A percentile compares a stretch with the other conserved stretches of the same genome.
phyloP scores from a whole-genome alignment of 2,797 vertebrate species.

The Glossophaga mutica region DNA sequence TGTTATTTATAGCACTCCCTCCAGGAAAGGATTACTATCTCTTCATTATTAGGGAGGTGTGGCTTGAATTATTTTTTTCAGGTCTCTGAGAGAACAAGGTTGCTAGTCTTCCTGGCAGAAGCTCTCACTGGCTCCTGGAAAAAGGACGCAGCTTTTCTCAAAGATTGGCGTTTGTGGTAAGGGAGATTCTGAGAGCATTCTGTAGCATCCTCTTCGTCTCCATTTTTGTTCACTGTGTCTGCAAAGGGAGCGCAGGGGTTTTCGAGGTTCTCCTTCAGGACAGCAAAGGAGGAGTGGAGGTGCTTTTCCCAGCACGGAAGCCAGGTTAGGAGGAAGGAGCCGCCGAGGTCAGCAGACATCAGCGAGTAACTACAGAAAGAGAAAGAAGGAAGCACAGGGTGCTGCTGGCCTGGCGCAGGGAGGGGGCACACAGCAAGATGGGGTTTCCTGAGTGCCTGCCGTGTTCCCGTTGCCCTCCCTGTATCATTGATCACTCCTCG shows the following conservation, averaged over 20 bases:
- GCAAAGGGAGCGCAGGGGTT: not conserved
- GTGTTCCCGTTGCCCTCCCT: fast-evolving
- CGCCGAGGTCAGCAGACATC: fast-evolving
- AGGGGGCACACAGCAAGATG: fast-evolving
- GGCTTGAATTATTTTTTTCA: conserved; percentile 44
- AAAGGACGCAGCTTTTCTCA: too few species aligned
- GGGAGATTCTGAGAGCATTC: not conserved
- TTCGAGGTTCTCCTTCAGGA: not conserved
- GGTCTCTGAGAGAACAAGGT: not conserved
- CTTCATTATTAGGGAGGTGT: conserved; percentile 54
- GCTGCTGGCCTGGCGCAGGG: too few species aligned
- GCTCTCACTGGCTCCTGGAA: fast-evolving
- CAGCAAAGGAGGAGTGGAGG: fast-evolving
- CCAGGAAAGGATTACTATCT: conserved; percentile 61
- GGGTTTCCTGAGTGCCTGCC: fast-evolving
- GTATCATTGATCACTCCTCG: fast-evolving
- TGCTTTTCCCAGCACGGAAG: fast-evolving
- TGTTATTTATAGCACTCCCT: conserved; percentile 67
- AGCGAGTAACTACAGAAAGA: fast-evolving
- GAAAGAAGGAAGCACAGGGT: fast-evolving
- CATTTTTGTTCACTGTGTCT: not conserved
- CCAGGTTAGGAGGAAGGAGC: too few species aligned
- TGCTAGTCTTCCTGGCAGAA: not conserved
- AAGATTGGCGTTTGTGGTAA: not conserved
- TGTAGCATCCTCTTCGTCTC: too few species aligned